Percentiles rank a stretch among this genome's conserved stretches.
Conservation (phyloP, 37 sponge, comb jelly and placozoan species). For the Haliclona indistincta region DNA sequence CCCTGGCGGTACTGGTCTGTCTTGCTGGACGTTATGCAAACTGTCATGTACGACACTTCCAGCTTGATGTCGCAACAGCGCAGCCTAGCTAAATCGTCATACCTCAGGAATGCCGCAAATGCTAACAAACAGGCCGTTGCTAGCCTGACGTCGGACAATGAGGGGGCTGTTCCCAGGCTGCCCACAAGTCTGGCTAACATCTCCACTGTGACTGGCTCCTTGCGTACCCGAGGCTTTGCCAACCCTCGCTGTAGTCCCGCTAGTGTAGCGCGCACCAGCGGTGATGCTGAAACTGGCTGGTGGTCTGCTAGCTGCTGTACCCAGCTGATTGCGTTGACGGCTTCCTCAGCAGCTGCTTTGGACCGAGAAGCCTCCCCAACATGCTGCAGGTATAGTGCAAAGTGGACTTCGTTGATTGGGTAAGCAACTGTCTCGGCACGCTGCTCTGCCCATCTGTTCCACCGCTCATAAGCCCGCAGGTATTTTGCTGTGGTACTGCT, state of each 20-base stretch:
- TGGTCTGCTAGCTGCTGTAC: too few relatives aligned
- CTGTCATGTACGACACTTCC: neutral
- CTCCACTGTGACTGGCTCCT: neutral
- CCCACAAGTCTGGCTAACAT: neutral
- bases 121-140: neutral
- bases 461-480: conserved; percentile 9
- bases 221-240: too few relatives aligned
- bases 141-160: neutral
- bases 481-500: conserved; percentile 4
- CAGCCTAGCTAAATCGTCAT: conserved; percentile 1
- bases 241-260: neutral
- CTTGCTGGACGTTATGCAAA: too few relatives aligned
- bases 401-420: neutral
- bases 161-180: neutral
- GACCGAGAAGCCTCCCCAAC: neutral
- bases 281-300: too few relatives aligned
- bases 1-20: conserved; percentile 9
- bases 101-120: conserved; percentile 9
- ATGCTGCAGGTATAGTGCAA: too few relatives aligned
- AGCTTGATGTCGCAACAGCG: neutral
- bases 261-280: neutral
- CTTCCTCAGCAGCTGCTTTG: neutral
- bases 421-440: neutral
- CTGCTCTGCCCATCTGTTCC: conserved; percentile 5
- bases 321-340: too few relatives aligned